Evolutionary conservation across 1,140 invertebrate species (phyloP).

Genomic region (Coptotermes formosanus): DNA sequence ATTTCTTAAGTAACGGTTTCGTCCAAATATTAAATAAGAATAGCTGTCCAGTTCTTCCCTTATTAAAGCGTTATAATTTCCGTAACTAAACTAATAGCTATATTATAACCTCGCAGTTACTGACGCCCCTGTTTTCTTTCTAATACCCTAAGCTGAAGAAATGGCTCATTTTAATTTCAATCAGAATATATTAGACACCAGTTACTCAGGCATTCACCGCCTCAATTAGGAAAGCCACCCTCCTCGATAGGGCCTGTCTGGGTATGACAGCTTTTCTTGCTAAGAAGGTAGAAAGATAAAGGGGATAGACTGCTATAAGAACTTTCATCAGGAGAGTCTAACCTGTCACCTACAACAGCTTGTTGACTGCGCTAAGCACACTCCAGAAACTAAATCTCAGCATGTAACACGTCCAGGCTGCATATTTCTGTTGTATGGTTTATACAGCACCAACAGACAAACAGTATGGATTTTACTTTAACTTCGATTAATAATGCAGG

Average conservation of each 20-base stretch:
- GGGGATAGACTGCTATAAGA: background rate
- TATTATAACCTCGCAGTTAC: background rate
- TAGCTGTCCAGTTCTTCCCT: background rate
- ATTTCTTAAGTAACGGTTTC: background rate
- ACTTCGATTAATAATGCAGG: background rate
- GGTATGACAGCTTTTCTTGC: conserved; percentile 3
- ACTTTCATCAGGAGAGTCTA: background rate
- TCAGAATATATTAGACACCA: background rate
- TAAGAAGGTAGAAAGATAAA: background rate
- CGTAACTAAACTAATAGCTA: background rate
- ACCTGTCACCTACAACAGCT: conserved; percentile 9
- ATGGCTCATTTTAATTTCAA: conserved; percentile 1
- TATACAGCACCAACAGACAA: background rate
- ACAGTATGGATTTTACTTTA: background rate
- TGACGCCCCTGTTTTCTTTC: background rate
- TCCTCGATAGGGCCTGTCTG: background rate
- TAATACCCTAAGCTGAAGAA: background rate
- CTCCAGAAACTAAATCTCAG: background rate
- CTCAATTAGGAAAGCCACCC: conserved; percentile 3
- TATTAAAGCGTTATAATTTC: background rate
- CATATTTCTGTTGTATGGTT: background rate
- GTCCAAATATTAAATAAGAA: background rate
- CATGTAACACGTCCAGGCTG: background rate
- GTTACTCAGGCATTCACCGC: background rate
- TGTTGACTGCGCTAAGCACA: background rate